These are phyloP conservation scores for Thaleichthys pacificus DNA, from an alignment of 2,797 vertebrate species.

Conservation along the genomic window DNA sequence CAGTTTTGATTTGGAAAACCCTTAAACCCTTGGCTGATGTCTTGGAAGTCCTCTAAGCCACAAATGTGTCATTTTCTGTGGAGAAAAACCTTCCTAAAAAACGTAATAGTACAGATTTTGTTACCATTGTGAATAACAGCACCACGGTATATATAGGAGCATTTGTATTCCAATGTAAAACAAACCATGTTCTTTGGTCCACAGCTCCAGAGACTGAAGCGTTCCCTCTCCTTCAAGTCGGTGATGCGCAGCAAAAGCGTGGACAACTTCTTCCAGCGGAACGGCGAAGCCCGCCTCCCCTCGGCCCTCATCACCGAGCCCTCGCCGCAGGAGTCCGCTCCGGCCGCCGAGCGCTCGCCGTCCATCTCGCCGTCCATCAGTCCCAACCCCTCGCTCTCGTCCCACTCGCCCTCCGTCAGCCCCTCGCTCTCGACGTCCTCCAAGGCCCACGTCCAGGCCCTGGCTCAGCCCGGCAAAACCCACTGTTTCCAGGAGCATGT, in stretches of 20 bases:
- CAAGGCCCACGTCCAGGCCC: slow-evolving; percentile 64
- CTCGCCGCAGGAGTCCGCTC: slow-evolving; percentile 55
- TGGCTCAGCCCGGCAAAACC: slow-evolving; percentile 67
- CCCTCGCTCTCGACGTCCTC: slow-evolving; percentile 65
- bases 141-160: not conserved
- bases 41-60: too few species aligned
- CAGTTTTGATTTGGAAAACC: too few species aligned
- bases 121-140: not conserved
- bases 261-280: slow-evolving; percentile 88
- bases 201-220: slow-evolving; percentile 86
- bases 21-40: too few species aligned
- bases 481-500: slow-evolving; percentile 90
- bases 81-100: too few species aligned
- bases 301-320: slow-evolving; percentile 74
- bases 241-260: slow-evolving; percentile 90
- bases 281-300: slow-evolving; percentile 73
- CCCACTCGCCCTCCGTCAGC: slow-evolving; percentile 72
- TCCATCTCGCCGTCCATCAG: slow-evolving; percentile 70
- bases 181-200: slow-evolving; percentile 17
- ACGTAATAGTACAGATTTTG: not conserved
- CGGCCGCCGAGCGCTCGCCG: slow-evolving; percentile 66
- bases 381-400: slow-evolving; percentile 71
- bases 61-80: too few species aligned
- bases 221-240: slow-evolving; percentile 87
- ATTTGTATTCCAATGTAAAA: not conserved